Conservation (phyloP, 2,797 vertebrate species). For the Anas georgica region DNA sequence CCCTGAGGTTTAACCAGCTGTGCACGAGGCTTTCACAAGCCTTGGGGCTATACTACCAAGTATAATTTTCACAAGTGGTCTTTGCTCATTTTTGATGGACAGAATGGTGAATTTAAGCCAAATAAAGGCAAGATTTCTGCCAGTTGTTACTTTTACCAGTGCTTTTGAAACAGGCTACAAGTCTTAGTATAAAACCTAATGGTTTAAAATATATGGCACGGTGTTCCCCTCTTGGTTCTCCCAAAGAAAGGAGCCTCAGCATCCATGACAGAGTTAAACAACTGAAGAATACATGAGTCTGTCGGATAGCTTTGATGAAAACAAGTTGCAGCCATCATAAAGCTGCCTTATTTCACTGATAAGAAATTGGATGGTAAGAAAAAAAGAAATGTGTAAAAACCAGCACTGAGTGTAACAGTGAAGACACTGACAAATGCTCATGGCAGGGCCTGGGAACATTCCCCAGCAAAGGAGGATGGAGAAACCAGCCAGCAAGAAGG, state of each 20-base stretch:
- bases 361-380: not conserved
- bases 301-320: not conserved
- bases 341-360: not conserved
- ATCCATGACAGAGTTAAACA: not conserved
- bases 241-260: not conserved
- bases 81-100: not conserved
- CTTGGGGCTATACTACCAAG: not conserved
- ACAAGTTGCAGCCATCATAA: not conserved
- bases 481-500: not conserved
- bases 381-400: not conserved
- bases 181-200: not conserved
- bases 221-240: not conserved
- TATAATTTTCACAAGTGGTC: not conserved
- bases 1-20: not conserved
- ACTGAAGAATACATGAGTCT: not conserved
- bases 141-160: not conserved
- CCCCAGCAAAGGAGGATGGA: not conserved
- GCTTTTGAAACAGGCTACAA: not conserved
- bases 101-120: not conserved
- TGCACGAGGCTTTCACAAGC: fast-evolving
- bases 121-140: not conserved
- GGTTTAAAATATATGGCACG: not conserved
- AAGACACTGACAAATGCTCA: not conserved
- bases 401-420: not conserved
- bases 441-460: not conserved